Conservation (phyloP, 2,113 vertebrate species). For the Labrus mixtus region DNA sequence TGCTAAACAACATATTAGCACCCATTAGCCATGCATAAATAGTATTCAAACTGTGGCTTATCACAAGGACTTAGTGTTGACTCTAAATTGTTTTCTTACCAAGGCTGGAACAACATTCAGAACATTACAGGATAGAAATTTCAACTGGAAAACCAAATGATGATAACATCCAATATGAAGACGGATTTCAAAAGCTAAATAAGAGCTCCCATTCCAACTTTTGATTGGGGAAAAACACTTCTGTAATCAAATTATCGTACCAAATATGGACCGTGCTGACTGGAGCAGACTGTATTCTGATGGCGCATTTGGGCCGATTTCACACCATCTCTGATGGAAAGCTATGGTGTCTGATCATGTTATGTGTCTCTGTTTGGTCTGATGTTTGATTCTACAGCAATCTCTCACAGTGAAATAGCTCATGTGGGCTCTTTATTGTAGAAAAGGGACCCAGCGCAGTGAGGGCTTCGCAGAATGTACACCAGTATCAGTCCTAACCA, state of each 20-base stretch:
- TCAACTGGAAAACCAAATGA: neutral
- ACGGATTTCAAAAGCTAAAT: slow-evolving; percentile 12
- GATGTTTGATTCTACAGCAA: slow-evolving; percentile 3
- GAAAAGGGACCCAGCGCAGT: neutral
- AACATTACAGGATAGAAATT: neutral
- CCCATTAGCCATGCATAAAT: slow-evolving; percentile 2
- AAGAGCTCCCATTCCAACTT: neutral
- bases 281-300: slow-evolving; percentile 13
- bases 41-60: neutral
- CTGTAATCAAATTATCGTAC: slow-evolving; percentile 16
- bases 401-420: neutral
- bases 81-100: neutral
- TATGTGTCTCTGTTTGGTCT: slow-evolving; percentile 10
- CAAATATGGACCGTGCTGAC: neutral
- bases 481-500: neutral
- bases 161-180: slow-evolving; percentile 1
- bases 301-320: slow-evolving; percentile 17
- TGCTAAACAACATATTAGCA: neutral
- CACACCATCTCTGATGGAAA: slow-evolving; percentile 28
- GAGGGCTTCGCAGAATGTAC: neutral
- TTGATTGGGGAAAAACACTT: slow-evolving; percentile 10
- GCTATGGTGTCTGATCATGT: slow-evolving; percentile 27
- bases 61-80: neutral
- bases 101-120: neutral
- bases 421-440: neutral